These are phyloP conservation scores for Cirrhinus molitorella DNA, from an alignment of 2,797 vertebrate genomes.

Conservation along the genomic window DNA sequence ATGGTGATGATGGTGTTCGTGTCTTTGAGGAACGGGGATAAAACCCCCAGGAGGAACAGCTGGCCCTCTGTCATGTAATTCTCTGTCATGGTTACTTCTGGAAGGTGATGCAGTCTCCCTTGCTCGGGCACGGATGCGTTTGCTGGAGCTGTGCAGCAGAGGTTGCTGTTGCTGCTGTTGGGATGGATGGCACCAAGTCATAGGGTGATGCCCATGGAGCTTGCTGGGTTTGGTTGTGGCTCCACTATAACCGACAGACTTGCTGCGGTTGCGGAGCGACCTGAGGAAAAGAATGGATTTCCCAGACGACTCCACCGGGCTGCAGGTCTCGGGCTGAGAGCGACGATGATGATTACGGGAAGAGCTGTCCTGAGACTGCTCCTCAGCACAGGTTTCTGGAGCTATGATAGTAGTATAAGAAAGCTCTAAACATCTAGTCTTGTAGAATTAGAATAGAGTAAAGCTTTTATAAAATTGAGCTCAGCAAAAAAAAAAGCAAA, in stretches of 20 bases:
- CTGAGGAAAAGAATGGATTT: slow-evolving; percentile 77
- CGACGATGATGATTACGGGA: slow-evolving; percentile 77
- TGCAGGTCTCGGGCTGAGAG: slow-evolving; percentile 76
- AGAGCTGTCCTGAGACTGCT: slow-evolving; percentile 54
- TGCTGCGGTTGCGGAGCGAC: slow-evolving; percentile 77
- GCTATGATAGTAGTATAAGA: background rate
- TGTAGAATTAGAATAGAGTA: background rate
- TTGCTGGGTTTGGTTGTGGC: slow-evolving; percentile 58
- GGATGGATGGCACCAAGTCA: slow-evolving; percentile 60
- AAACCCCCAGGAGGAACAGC: slow-evolving; percentile 78
- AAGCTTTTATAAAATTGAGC: background rate
- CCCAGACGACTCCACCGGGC: slow-evolving; percentile 69
- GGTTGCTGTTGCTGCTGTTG: slow-evolving; percentile 66
- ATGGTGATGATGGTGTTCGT: slow-evolving; percentile 90
- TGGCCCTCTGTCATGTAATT: slow-evolving; percentile 74
- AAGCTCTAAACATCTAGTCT: background rate
- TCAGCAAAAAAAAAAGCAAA: background rate
- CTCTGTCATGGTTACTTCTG: slow-evolving; percentile 74
- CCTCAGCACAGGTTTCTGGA: slow-evolving; percentile 32
- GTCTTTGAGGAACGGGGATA: slow-evolving; percentile 83
- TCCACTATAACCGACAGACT: slow-evolving; percentile 70
- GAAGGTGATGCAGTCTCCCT: slow-evolving; percentile 79
- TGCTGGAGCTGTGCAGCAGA: slow-evolving; percentile 80
- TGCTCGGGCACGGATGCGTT: slow-evolving; percentile 83
- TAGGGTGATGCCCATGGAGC: slow-evolving; percentile 63